phyloP scores from a whole-genome alignment of 1,140 invertebrate species.

The Trachymyrmex septentrionalis region DNA sequence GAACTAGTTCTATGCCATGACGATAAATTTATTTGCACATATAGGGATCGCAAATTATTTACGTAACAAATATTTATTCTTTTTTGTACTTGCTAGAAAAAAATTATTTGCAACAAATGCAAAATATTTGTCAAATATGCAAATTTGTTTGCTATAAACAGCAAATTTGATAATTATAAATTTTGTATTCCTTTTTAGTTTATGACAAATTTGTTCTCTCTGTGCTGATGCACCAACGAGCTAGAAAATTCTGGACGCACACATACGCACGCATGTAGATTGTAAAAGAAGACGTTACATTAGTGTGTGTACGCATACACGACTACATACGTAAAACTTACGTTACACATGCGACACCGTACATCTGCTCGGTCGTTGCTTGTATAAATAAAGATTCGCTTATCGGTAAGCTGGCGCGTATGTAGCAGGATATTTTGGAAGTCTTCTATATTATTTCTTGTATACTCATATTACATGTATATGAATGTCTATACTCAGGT shows the following conservation, averaged over 20 bases:
- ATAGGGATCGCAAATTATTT: too few relatives aligned
- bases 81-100: too few relatives aligned
- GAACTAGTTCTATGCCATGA: too few relatives aligned
- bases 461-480: background rate
- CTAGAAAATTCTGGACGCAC: slow-evolving; percentile 20
- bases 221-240: background rate
- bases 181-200: too few relatives aligned
- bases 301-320: slow-evolving; percentile 51
- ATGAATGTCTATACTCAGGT: background rate
- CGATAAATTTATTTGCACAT: too few relatives aligned
- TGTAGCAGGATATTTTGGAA: slow-evolving; percentile 65
- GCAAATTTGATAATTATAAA: too few relatives aligned
- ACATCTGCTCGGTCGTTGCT: slow-evolving; percentile 76
- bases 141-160: too few relatives aligned
- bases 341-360: slow-evolving; percentile 74
- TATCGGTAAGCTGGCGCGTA: slow-evolving; percentile 69
- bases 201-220: too few relatives aligned
- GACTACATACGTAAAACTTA: slow-evolving; percentile 35
- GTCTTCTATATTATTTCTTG: slow-evolving; percentile 60
- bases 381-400: slow-evolving; percentile 77
- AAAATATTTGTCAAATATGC: too few relatives aligned
- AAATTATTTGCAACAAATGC: too few relatives aligned
- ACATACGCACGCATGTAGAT: slow-evolving; percentile 46
- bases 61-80: too few relatives aligned
- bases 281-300: slow-evolving; percentile 68